Conservation (phyloP, 2,888 invertebrate species). For the Blastobasis lacticolella region DNA sequence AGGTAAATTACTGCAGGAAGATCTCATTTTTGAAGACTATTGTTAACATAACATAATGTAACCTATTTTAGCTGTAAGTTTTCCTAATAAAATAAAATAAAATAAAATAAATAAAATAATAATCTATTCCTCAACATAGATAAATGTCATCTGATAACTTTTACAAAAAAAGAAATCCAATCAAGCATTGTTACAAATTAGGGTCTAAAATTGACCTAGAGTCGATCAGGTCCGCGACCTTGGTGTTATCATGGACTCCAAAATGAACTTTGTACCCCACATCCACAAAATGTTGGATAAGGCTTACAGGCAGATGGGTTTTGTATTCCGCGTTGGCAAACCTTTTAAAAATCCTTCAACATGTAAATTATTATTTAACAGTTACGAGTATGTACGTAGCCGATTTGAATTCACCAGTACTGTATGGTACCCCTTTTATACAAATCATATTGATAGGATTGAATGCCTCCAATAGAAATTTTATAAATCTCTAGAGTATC, state of each 20-base stretch:
- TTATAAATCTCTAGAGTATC: too few species aligned
- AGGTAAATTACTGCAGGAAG: background rate
- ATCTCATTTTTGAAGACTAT: background rate
- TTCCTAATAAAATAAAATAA: too few species aligned
- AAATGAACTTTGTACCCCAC: slow-evolving; percentile 1
- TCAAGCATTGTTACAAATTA: background rate
- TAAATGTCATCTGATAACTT: background rate
- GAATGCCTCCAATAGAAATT: too few species aligned
- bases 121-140: background rate
- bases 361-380: background rate
- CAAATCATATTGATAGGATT: too few species aligned
- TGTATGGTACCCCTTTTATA: too few species aligned
- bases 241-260: background rate
- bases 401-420: background rate
- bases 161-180: background rate
- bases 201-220: background rate
- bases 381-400: slow-evolving; percentile 1
- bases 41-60: too few species aligned
- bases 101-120: too few species aligned
- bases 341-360: background rate
- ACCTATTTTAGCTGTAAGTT: too few species aligned
- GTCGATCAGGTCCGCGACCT: background rate
- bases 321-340: slow-evolving; percentile 1
- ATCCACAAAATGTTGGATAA: slow-evolving; percentile 1
- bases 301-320: slow-evolving; percentile 1